phyloP scores from a whole-genome alignment of 2,888 invertebrate species.

The Vanessa cardui region DNA sequence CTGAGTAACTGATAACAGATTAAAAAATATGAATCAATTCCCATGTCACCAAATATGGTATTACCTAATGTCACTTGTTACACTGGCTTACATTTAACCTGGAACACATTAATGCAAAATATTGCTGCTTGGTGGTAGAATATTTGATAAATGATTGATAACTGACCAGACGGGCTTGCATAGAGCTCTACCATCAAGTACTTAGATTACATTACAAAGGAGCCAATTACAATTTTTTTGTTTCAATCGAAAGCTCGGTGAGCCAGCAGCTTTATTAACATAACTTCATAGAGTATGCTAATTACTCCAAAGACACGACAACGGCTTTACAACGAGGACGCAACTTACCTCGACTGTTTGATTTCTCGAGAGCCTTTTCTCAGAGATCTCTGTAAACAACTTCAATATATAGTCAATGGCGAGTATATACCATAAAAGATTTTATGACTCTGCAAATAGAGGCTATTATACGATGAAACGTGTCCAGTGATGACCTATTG shows the following conservation, averaged over 20 bases:
- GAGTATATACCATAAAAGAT: constrained; percentile 1
- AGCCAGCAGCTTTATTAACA: constrained; percentile 41
- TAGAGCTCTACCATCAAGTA: too few relatives aligned
- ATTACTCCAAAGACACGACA: constrained; percentile 56
- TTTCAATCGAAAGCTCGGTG: background rate
- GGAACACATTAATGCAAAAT: too few relatives aligned
- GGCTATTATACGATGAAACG: constrained; percentile 12
- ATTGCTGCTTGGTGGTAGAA: too few relatives aligned
- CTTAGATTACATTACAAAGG: too few relatives aligned
- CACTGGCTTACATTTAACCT: too few relatives aligned
- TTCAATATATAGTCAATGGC: constrained; percentile 44
- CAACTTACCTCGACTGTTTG: constrained; percentile 45
- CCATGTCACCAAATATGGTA: too few relatives aligned
- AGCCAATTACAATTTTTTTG: constrained; percentile 4
- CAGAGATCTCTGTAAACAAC: constrained; percentile 46
- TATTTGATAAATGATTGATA: too few relatives aligned
- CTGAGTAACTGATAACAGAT: too few relatives aligned
- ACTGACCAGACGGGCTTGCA: too few relatives aligned
- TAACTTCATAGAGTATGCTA: constrained; percentile 55
- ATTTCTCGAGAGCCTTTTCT: constrained; percentile 45
- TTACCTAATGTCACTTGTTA: too few relatives aligned
- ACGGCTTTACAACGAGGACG: constrained; percentile 44
- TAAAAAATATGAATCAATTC: too few relatives aligned
- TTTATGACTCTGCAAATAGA: constrained; percentile 4
- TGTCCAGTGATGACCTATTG: constrained; percentile 22